Evolutionary conservation across 2,888 invertebrate species (phyloP), one percentile per base, ranked within the genome.

Genomic region (Monoplex corrugatus): DNA sequence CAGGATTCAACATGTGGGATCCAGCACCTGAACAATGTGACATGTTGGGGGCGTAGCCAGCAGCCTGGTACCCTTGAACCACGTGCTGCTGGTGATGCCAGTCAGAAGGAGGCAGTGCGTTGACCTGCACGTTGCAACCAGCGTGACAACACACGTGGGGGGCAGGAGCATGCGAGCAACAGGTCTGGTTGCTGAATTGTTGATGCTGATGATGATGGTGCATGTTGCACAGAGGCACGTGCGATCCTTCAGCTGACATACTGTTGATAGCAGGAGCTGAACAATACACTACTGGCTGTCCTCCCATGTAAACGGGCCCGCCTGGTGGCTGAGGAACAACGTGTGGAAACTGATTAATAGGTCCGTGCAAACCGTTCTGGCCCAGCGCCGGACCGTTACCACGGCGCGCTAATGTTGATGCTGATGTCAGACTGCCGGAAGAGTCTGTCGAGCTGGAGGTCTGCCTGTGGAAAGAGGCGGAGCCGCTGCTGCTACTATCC

Each of bases 391-490:
- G 75, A 23, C 43, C 43, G 43, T 43, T 40, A 0, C 43, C 78
- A 5, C 38, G 50, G 0, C 50, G 84, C 2, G 35, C 57, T 35
- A 38, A 38, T 13, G 28, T 57, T 35, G 84, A 8, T 3, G 84
- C 84, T 19, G 84, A 84, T 19, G 57, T 35, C 44, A 84, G 32
- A 13, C 84, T 84, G 57, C 45, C 38, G 23, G 50, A 45, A 38
- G 84, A 84, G 32, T 83, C 82, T 19, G 45, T 57, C 23, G 84
- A 84, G 57, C 84, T 84, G 35, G 78, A 80, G 5, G 78, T 80
- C 78, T 80, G 78, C 23, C 78, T 19, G 2, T 10, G 16, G 23
- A n/a, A 32, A 10, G 28, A 80, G 2, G 5, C 78, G 23, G 78
- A 78, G 40, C 78, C 23, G 78, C 43, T 23, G 3, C 44, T 45